phyloP scores from a whole-genome alignment of 1,140 invertebrate species.

The Apolygus lucorum region DNA sequence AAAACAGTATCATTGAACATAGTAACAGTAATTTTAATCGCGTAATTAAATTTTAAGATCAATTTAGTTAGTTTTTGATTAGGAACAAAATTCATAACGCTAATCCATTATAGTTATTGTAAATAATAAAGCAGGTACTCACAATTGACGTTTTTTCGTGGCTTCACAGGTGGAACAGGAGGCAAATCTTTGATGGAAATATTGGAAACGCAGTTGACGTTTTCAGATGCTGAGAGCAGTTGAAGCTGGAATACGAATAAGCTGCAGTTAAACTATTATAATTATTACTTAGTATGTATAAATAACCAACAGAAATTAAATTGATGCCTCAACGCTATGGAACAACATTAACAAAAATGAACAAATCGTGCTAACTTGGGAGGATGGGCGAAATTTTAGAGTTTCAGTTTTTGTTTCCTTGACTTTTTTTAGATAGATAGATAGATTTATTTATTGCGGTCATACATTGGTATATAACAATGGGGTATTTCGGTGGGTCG shows the following conservation, averaged over 20 bases:
- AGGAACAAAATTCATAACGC: no score
- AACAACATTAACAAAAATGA: background rate
- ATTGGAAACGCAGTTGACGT: background rate
- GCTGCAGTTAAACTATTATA: background rate
- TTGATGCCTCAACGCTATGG: background rate
- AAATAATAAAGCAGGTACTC: background rate
- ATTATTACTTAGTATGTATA: background rate
- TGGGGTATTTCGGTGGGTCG: no score
- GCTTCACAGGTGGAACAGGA: background rate
- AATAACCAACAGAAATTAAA: background rate
- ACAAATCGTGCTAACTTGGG: no score
- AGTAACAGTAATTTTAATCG: background rate
- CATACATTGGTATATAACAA: no score
- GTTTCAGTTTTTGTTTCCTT: no score
- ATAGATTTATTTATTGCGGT: no score
- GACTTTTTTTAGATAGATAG: no score
- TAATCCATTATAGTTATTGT: background rate
- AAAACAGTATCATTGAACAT: no score
- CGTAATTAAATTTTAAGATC: background rate
- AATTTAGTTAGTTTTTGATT: no score
- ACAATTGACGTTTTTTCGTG: slow-evolving; percentile 5
- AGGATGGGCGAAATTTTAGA: no score
- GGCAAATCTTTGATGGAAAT: background rate
- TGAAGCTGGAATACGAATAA: background rate
- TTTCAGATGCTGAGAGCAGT: background rate